These are phyloP conservation scores for Misgurnus mizolepis DNA, from an alignment of 2,113 vertebrate species.

Conservation along the genomic window DNA sequence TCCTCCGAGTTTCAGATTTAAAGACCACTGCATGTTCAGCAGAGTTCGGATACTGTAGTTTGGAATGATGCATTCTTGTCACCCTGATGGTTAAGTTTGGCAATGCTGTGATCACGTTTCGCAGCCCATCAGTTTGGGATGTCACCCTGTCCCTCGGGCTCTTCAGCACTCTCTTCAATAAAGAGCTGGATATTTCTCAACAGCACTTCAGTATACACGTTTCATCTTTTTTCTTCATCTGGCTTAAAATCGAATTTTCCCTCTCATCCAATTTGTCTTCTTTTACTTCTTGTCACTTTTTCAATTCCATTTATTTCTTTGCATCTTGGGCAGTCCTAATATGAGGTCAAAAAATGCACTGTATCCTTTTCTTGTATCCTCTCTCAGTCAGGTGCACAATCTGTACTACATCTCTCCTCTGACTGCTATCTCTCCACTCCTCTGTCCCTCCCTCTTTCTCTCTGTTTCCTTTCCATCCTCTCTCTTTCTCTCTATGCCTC, in stretches of 20 bases:
- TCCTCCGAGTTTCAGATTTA: background rate
- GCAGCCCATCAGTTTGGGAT: constrained; percentile 2
- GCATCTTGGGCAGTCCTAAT: background rate
- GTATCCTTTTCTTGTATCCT: background rate
- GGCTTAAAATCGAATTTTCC: background rate
- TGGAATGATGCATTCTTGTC: constrained; percentile 10
- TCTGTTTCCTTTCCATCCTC: constrained; percentile 21
- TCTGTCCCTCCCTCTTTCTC: constrained; percentile 43
- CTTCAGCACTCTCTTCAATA: background rate
- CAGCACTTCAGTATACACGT: background rate
- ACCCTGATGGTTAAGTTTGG: background rate
- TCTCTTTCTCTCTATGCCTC: constrained; percentile 23
- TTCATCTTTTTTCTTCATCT: constrained; percentile 1
- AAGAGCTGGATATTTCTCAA: background rate
- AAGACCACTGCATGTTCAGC: background rate
- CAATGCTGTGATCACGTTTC: background rate
- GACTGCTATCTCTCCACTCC: constrained; percentile 27
- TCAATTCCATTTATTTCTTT: background rate
- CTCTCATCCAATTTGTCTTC: background rate
- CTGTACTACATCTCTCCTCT: constrained; percentile 47
- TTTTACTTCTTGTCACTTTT: background rate
- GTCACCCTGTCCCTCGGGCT: background rate
- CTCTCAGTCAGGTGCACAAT: constrained; percentile 43
- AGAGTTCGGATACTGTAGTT: background rate
- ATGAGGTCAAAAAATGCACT: constrained; percentile 4